Evolutionary conservation across 2,797 vertebrate genomes (phyloP), one percentile per base, ranked within the genome.

Genomic region (Todus mexicanus): DNA sequence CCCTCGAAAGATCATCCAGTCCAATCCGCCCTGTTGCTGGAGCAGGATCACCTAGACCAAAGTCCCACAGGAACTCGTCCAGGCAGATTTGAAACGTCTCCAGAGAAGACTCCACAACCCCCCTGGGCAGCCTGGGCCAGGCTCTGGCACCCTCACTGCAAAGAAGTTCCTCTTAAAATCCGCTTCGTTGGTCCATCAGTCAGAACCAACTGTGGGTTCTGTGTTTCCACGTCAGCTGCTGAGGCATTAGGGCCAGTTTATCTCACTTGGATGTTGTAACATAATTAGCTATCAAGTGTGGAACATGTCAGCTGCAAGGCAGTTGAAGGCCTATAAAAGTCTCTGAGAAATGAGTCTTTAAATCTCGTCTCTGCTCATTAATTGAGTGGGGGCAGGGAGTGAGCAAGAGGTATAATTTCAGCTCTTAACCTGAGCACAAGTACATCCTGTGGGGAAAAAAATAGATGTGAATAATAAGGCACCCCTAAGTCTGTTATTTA

Each of bases 141-240:
- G n/a, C n/a, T n/a, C n/a, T n/a, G n/a, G n/a, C n/a, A n/a, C n/a
- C n/a, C n/a, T n/a, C n/a, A n/a, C n/a, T n/a, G n/a, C n/a, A n/a
- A n/a, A n/a, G n/a, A n/a, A n/a, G n/a, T n/a, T n/a, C n/a, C n/a
- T n/a, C n/a, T n/a, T n/a, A n/a, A n/a, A n/a, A n/a, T 70, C 56
- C 20, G 16, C 43, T 69, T 26, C 11, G 0, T n/a, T 27, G 3
- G 0, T 42, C 76, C 13, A 0, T 37, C 23, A 2, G 35, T 42
- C 16, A 23, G 53, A 51, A 26, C 31, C 0, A 1, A 12, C 29
- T 40, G 5, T 17, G 38, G 17, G 21, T 26, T 69, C 61, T 63
- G 72, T 45, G 63, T 20, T 88, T 50, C 42, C 59, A 12, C 10
- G 0, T 27, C 48, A 63, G 26, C 50, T 61, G n/a, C 77, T 69